phyloP scores from a whole-genome alignment of 2,113 vertebrate genomes.

The Indicator indicator region DNA sequence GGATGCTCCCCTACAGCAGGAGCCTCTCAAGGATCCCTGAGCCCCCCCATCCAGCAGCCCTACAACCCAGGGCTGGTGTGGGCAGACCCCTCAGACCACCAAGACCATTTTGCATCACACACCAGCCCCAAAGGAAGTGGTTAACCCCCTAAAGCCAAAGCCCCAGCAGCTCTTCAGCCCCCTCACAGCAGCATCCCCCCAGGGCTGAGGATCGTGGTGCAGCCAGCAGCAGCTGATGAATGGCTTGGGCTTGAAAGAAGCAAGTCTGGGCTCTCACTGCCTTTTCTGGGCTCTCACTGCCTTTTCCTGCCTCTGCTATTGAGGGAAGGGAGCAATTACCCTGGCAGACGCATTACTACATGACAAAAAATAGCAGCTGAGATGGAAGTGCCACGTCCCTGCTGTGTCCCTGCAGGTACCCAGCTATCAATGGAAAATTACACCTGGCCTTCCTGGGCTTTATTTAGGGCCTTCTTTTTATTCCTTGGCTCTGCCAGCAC shows the following conservation, averaged over 20 bases:
- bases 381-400: not conserved
- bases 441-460: not conserved
- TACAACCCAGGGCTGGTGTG: no score
- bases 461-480: constrained; percentile 3
- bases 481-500: not conserved
- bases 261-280: not conserved
- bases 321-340: constrained; percentile 28
- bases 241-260: not conserved
- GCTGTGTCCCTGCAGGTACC: not conserved
- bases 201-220: not conserved
- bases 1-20: not conserved
- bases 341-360: not conserved
- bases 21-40: not conserved
- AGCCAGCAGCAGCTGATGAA: not conserved
- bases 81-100: not conserved
- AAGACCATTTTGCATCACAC: fast-evolving
- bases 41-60: fast-evolving
- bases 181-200: fast-evolving
- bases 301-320: not conserved
- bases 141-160: not conserved
- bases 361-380: constrained; percentile 25
- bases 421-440: constrained; percentile 39
- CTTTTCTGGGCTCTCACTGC: not conserved
- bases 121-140: not conserved
- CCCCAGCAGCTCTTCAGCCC: no score